Conservation (phyloP, 2,113 vertebrate genomes). For the Ahaetulla prasina region DNA sequence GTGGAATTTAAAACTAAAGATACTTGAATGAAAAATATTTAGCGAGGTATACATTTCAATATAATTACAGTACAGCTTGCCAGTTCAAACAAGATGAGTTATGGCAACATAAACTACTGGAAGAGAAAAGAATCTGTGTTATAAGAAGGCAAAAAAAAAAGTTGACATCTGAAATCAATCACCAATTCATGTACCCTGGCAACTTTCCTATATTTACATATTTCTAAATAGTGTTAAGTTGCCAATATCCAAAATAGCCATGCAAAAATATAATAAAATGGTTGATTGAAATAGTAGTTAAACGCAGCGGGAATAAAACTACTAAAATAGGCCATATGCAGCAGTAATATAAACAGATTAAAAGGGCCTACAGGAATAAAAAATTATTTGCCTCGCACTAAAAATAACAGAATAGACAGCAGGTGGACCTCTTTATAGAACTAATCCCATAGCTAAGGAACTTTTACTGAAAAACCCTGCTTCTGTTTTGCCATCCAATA, state of each 20-base stretch:
- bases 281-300: background rate
- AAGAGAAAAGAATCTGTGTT: background rate
- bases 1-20: background rate
- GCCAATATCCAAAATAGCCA: background rate
- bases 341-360: background rate
- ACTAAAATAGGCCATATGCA: background rate
- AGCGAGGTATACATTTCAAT: background rate
- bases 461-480: background rate
- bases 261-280: background rate
- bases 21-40: background rate
- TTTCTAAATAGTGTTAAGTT: background rate
- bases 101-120: background rate
- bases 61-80: background rate
- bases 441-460: background rate
- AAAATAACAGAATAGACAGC: background rate
- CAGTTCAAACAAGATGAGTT: background rate
- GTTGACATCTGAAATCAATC: background rate
- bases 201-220: background rate
- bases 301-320: background rate
- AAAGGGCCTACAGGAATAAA: background rate
- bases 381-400: background rate
- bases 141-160: background rate
- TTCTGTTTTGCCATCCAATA: background rate
- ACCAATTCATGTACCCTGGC: background rate
- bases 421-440: background rate